A percentile compares a stretch with the other conserved stretches of the same genome.
These are phyloP conservation scores for Xiphophorus maculatus DNA, from an alignment of 2,113 vertebrate species.

Conservation along the genomic window DNA sequence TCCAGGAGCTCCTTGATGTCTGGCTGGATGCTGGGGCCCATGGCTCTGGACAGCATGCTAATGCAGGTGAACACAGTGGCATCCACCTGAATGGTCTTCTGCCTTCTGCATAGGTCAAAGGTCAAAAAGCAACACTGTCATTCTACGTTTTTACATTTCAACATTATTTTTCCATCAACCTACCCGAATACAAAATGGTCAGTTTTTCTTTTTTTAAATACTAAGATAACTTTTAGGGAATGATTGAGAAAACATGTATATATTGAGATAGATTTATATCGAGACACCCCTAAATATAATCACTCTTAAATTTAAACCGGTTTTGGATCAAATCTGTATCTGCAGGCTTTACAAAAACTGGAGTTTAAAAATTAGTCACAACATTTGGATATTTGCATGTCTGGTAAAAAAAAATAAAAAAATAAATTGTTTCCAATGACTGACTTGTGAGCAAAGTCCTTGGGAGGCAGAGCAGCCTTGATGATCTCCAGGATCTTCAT, in stretches of 20 bases:
- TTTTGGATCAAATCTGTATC: neutral
- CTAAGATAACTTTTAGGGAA: no score
- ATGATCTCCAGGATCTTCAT: slow-evolving; percentile 96
- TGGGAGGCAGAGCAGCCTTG: slow-evolving; percentile 93
- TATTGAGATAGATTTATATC: no score
- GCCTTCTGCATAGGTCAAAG: slow-evolving; percentile 82
- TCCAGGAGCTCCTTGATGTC: slow-evolving; percentile 98
- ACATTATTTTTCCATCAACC: neutral
- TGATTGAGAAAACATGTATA: no score
- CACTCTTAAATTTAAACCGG: no score
- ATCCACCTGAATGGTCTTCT: slow-evolving; percentile 96
- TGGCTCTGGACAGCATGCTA: slow-evolving; percentile 96
- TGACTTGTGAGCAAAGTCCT: slow-evolving; percentile 99
- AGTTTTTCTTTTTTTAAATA: no score
- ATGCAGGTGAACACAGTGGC: slow-evolving; percentile 98
- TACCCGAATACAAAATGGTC: no score
- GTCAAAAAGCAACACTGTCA: neutral
- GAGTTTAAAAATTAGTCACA: neutral
- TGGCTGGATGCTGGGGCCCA: slow-evolving; percentile 96
- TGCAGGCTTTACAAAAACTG: neutral
- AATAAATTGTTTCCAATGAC: slow-evolving; percentile 38
- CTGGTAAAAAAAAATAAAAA: neutral
- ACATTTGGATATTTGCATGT: neutral
- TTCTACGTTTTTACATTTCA: neutral
- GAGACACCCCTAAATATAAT: no score